These are phyloP conservation scores for Aptenodytes patagonicus DNA, from an alignment of 2,113 vertebrate genomes.

Conservation along the genomic window DNA sequence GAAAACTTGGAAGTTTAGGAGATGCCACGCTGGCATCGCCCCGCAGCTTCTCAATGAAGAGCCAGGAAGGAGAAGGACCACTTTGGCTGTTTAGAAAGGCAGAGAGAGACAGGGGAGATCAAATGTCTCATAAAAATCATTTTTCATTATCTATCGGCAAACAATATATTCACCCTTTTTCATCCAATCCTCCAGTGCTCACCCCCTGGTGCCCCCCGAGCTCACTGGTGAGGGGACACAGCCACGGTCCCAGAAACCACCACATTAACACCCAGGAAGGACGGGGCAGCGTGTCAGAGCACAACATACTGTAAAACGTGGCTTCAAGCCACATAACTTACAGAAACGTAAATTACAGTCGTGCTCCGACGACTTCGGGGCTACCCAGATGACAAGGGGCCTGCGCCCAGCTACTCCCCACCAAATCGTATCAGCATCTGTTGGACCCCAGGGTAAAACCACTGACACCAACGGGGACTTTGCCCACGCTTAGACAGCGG, in stretches of 20 bases:
- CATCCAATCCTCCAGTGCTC: background rate
- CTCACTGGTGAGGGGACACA: background rate
- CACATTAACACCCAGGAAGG: background rate
- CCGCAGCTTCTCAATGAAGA: background rate
- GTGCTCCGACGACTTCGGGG: background rate
- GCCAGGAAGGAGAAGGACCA: background rate
- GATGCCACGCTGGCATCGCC: background rate
- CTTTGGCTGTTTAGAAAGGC: background rate
- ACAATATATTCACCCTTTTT: background rate
- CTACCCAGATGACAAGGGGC: background rate
- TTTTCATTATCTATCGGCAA: background rate
- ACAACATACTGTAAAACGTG: background rate
- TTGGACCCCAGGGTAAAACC: background rate
- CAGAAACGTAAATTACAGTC: background rate
- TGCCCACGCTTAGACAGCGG: background rate
- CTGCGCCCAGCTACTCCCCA: background rate
- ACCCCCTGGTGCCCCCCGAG: background rate
- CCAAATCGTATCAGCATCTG: background rate
- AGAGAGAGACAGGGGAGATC: background rate
- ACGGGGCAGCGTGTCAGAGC: fast-evolving
- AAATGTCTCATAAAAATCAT: background rate
- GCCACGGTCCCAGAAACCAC: background rate
- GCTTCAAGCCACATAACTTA: background rate
- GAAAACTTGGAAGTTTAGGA: background rate
- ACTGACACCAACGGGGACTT: background rate